Evolutionary conservation across 2,797 vertebrate species (phyloP).

Genomic region (Hyperoplus lanceolatus): DNA sequence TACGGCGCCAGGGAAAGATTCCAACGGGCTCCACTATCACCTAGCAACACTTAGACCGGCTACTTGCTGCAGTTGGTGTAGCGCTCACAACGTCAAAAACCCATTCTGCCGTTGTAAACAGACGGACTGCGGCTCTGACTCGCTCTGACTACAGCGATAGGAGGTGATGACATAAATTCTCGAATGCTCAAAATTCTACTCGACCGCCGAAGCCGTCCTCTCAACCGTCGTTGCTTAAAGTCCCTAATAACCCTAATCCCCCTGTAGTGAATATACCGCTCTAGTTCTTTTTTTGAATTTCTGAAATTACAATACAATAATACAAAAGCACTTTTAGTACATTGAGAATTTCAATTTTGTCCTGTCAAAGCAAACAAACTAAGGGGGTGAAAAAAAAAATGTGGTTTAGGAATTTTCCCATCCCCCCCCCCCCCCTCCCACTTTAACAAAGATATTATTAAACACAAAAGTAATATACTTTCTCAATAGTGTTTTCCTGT

Average conservation of each 20-base stretch:
- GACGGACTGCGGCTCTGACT: too few species aligned
- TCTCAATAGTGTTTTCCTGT: constrained; percentile 51
- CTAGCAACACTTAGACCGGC: too few species aligned
- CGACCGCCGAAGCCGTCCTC: too few species aligned
- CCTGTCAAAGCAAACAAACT: constrained; percentile 55
- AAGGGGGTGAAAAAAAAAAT: constrained; percentile 1
- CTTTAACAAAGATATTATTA: constrained; percentile 68
- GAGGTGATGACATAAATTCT: too few species aligned
- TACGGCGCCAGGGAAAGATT: too few species aligned
- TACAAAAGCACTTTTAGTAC: constrained; percentile 74
- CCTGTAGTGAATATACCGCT: constrained; percentile 74
- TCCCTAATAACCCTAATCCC: constrained; percentile 57
- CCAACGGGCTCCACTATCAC: too few species aligned
- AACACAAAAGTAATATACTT: constrained; percentile 53
- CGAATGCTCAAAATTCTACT: too few species aligned
- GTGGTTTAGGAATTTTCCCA: constrained; percentile 49
- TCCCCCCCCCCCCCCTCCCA: neutral
- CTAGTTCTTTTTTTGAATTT: constrained; percentile 65
- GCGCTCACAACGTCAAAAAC: too few species aligned
- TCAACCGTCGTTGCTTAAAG: too few species aligned
- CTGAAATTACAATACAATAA: constrained; percentile 66
- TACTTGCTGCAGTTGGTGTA: too few species aligned
- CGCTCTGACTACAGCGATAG: too few species aligned
- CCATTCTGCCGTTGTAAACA: too few species aligned
- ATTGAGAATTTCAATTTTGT: constrained; percentile 65